Base-by-base conservation (phyloP, 2,797 vertebrate species). In the Cossypha heuglini region DNA sequence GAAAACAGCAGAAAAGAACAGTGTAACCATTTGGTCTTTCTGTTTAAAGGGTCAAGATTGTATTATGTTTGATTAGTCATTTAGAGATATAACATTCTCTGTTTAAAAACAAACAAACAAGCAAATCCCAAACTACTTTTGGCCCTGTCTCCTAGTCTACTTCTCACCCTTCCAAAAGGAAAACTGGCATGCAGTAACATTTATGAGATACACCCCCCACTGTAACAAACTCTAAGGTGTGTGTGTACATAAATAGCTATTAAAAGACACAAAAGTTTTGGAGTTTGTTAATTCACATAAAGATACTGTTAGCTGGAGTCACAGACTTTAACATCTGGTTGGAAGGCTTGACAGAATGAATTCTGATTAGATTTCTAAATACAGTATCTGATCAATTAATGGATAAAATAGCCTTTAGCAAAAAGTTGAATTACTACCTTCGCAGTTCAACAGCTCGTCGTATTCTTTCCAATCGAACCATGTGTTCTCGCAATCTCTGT, bases 361-460 rank as follows among this genome's bases (percentile, higher is more conserved):
- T 28, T 92, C 58, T 83, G 57, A 81, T 93, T 68, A 83, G 57
- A 66, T 49, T 88, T 92, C 68, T 84, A 93, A 86, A 72, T 90
- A 88, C 15, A 93, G 46, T 28, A 93, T 90, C 82, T 81, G 62
- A 85, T 92, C 61, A 86, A 72, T 89, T 85, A 89, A 89, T 49
- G 73, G 62, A 88, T 83, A 90, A 93, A 94, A 93, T 38, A 96
- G 89, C 90, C 91, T 86, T 86, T 92, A 94, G 81, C 90, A 91
- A 91, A 13, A 90, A 89, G 73, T 43, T 81, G 72, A 91, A 29
- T 94, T 74, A 96, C 59, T 98, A 99, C 99, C 99, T 99, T 97
- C 99, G 98, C 63, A 99, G 97, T 92, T 99, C 99, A 84, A 99
- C 97, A 15, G 99, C 99, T 96, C 99, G 98, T 40, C 98, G 99